Evolutionary conservation across 2,797 vertebrate genomes (phyloP), one percentile per base, ranked within the genome.

Genomic region (Passerculus sandwichensis): DNA sequence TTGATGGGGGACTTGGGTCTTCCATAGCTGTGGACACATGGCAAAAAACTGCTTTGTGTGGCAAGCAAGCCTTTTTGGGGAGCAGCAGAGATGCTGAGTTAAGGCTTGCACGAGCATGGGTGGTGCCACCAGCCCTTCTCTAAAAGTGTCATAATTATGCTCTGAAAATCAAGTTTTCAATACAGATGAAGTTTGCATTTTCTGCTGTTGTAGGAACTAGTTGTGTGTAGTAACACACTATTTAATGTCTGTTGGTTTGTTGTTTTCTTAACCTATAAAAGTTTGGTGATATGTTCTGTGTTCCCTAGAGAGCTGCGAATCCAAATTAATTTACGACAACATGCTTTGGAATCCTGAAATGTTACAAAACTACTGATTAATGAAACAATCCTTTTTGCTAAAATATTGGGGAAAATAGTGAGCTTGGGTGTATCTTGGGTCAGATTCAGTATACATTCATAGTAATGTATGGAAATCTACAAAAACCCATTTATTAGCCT

Each of bases 101-200:
- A 16, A 61, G 40, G 20, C 21, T 70, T 30, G 4, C 16, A 2
- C 4, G 6, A 38, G 32, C 3, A 0, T 5, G 29, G 42, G 15
- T 42, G 29, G 30, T 4, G 74, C 21, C 32, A 20, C 34, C 6
- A 11, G 21, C 8, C 34, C 1, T 1, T 38, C 76, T 53, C 42
- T 53, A n/a, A 25, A 26, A 22, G 13, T 5, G 11, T 9, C 50
- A 69, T 56, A 89, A 38, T 56, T 19, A 32, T 30, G 7, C 51
- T 30, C 29, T 71, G 65, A 2, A 70, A 62, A 38, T 5, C 15
- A 5, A n/a, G 36, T 38, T 20, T 61, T 61, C 44, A 40, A 50
- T 27, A 26, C 7, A 48, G 56, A 20, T n/a, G 29, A 48, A 40
- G 26, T 32, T 11, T 17, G 15, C 0, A 0, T 48, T 81, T 50